A percentile compares a stretch with the other conserved stretches of the same genome.
phyloP scores from a whole-genome alignment of 2,888 invertebrate genomes.

The Halocaridina rubra region DNA sequence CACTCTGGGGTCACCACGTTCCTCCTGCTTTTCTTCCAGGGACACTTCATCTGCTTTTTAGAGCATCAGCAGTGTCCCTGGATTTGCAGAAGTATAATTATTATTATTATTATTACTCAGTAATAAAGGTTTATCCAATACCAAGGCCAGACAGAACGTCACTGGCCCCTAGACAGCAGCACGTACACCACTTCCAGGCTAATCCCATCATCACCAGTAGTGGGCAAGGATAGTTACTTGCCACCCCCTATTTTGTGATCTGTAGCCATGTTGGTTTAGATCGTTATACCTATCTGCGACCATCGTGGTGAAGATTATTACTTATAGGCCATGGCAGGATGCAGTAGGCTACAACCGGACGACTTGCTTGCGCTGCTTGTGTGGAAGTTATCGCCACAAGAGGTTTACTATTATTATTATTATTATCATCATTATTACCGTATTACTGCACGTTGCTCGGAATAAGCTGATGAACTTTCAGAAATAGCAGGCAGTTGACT shows the following conservation, averaged over 20 bases:
- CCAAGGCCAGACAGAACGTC: conserved; percentile 23
- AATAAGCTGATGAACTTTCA: conserved; percentile 28
- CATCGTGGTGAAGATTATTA: background rate
- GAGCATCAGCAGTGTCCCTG: conserved; percentile 38
- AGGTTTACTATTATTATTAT: no score
- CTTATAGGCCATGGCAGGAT: conserved; percentile 28
- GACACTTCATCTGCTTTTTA: conserved; percentile 27
- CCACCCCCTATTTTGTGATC: conserved; percentile 25
- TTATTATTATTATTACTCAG: background rate
- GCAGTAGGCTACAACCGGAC: conserved; percentile 30
- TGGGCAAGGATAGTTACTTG: conserved; percentile 7
- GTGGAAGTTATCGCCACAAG: conserved; percentile 4
- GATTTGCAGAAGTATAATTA: conserved; percentile 17
- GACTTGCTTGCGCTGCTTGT: conserved; percentile 17
- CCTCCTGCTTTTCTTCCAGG: conserved; percentile 25
- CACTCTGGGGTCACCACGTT: conserved; percentile 29
- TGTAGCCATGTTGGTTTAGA: conserved; percentile 18
- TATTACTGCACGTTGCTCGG: conserved; percentile 19
- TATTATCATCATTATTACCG: no score
- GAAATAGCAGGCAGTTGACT: conserved; percentile 24
- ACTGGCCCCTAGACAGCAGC: conserved; percentile 35
- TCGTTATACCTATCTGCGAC: background rate
- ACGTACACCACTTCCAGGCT: conserved; percentile 17
- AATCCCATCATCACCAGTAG: conserved; percentile 38
- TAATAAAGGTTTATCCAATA: background rate